Conservation (phyloP, 2,888 invertebrate genomes). For the Sympetrum striolatum region DNA sequence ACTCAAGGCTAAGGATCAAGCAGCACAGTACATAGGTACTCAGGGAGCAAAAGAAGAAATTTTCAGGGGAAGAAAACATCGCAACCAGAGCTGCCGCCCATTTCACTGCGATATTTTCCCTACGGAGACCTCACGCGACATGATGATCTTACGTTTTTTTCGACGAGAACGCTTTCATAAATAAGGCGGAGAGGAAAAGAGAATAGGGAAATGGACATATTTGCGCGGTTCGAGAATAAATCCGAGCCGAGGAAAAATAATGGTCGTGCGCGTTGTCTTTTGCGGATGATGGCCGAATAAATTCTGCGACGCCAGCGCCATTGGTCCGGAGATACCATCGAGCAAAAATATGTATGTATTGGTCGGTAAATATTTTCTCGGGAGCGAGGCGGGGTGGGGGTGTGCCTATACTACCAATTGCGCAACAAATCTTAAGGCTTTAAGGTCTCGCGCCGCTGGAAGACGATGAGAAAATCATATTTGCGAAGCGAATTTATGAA, state of each 20-base stretch:
- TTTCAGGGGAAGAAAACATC: no score
- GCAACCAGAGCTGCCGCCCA: background rate
- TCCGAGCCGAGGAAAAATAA: background rate
- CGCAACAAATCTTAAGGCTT: background rate
- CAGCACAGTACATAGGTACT: no score
- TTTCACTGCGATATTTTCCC: background rate
- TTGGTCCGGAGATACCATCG: background rate
- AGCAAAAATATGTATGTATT: background rate
- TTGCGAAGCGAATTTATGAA: conserved; percentile 4
- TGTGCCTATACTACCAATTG: background rate
- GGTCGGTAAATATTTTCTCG: background rate
- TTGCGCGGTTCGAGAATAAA: background rate
- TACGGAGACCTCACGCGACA: background rate
- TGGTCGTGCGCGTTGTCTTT: background rate
- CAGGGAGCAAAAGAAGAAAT: no score
- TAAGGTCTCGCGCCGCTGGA: background rate
- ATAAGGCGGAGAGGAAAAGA: background rate
- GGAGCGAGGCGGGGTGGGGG: background rate
- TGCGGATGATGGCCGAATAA: background rate
- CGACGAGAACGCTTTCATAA: background rate
- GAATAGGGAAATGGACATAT: background rate
- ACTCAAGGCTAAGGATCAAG: no score
- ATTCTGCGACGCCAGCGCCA: background rate
- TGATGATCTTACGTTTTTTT: background rate
- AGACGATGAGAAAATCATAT: conserved; percentile 17